Base-by-base conservation (phyloP, 2,113 vertebrate species). In the Melanerpes formicivorus region DNA sequence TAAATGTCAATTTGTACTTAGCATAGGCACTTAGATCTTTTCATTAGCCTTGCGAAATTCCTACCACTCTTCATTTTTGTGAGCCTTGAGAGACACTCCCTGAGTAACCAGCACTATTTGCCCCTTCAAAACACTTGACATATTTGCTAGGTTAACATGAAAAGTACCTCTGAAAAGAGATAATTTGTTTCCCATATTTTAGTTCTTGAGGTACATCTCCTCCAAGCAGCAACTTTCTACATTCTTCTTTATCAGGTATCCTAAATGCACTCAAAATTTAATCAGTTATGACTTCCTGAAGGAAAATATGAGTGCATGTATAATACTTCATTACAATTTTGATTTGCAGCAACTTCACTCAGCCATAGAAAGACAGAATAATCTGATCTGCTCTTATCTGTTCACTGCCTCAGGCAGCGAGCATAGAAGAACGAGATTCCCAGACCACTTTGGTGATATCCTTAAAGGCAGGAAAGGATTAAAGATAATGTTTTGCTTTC, bases 401-500 rank as follows among this genome's bases (percentile, higher is more conserved):
- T 90, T 84, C 90, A 55, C 60, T 66, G 84, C 79, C 40, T 52
- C 34, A 90, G 71, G 84, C 67, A 89, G 46, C 26, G 34, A 30
- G 4, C 59, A 77, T 12, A 77, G 52, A 74, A 75, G 42, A 87
- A 40, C n/a, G 37, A 59, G 34, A 79, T 83, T 85, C 64, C 34
- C 78, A 87, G 77, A 69, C 74, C 42, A 60, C 30, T 93, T 88
- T 67, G 12, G 16, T 86, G 65, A 67, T 52, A 83, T 42, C 44
- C 80, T 78, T 78, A 58, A 86, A 75, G 67, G 72, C 67, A 93
- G 72, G 81, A 92, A 87, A 82, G 46, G 46, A 42, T 95, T 81
- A 80, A 87, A 93, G 52, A 72, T 72, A 92, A 34, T 77, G 65
- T 70, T 84, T 76, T 70, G 3, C 29, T 82, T 92, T 80, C 56